Percentiles rank a stretch among this genome's conserved stretches.
Evolutionary conservation across 2,113 vertebrate species (phyloP).

Genomic region (Arizona elegans): DNA sequence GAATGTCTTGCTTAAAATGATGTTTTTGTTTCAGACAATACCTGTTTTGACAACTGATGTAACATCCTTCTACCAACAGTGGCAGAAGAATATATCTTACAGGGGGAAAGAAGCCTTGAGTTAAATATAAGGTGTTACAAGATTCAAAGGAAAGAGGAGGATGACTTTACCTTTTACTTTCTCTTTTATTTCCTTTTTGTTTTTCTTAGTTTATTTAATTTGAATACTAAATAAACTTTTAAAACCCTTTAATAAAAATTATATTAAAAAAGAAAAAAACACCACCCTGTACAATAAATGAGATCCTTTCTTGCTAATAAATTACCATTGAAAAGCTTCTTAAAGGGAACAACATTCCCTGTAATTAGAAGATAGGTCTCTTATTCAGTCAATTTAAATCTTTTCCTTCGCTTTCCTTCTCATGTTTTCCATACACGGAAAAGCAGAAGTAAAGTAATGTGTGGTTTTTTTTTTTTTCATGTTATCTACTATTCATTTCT

Average conservation of each 20-base stretch:
- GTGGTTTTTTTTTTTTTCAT: background rate
- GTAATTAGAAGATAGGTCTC: background rate
- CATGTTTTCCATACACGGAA: background rate
- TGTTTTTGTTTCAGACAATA: too few species aligned
- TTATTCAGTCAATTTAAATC: background rate
- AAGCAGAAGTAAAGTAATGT: background rate
- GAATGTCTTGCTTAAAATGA: too few species aligned
- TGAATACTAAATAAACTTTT: background rate
- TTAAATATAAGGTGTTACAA: too few species aligned
- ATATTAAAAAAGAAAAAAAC: background rate
- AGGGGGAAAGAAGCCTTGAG: too few species aligned
- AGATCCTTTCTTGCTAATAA: background rate
- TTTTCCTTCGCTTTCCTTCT: background rate
- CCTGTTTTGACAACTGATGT: too few species aligned
- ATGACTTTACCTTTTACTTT: background rate
- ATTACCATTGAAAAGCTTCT: background rate
- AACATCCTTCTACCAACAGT: too few species aligned
- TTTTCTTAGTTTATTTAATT: background rate
- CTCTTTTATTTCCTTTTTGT: background rate
- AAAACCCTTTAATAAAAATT: background rate
- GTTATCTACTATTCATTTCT: background rate
- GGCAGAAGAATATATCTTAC: too few species aligned
- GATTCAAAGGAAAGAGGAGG: too few species aligned
- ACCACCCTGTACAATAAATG: background rate
- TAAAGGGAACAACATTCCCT: background rate